Evolutionary conservation across 1,140 invertebrate species (phyloP).

Genomic region (Dendroctonus ponderosae): DNA sequence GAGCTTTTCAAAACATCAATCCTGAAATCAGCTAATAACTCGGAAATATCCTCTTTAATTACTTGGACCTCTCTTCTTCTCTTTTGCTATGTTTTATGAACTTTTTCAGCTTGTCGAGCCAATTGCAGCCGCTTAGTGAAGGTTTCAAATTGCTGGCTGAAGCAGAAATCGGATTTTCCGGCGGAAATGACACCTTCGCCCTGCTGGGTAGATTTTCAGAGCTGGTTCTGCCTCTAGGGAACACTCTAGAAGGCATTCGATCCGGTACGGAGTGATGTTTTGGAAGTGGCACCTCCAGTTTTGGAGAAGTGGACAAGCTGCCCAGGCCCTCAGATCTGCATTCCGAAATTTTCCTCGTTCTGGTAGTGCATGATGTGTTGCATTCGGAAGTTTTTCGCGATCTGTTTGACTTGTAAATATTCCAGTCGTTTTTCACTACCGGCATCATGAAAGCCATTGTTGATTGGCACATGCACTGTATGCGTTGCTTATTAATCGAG

Average conservation of each 20-base stretch:
- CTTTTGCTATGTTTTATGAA: conserved; percentile 70
- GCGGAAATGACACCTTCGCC: conserved; percentile 54
- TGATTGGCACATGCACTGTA: conserved; percentile 26
- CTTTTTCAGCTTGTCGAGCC: conserved; percentile 78
- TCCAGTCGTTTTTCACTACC: conserved; percentile 87
- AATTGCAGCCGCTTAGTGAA: conserved; percentile 83
- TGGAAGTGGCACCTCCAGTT: conserved; percentile 59
- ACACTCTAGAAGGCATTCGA: conserved; percentile 55
- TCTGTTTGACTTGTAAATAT: conserved; percentile 83
- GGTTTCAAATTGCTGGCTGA: conserved; percentile 69
- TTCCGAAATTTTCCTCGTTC: conserved; percentile 75
- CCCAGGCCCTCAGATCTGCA: conserved; percentile 74
- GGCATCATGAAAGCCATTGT: conserved; percentile 91
- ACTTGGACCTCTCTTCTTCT: conserved; percentile 43
- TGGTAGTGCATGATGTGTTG: conserved; percentile 58
- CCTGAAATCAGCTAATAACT: too few species aligned
- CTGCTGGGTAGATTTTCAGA: conserved; percentile 63
- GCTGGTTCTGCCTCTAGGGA: conserved; percentile 48
- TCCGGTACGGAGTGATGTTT: conserved; percentile 65
- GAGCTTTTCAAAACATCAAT: too few species aligned
- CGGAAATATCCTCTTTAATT: too few species aligned
- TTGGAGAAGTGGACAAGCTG: conserved; percentile 66
- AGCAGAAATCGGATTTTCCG: conserved; percentile 53
- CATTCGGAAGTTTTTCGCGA: conserved; percentile 71
- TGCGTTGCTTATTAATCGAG: conserved; percentile 19